phyloP scores from a whole-genome alignment of 2,888 invertebrate species.

The Andrena chrysosceles region DNA sequence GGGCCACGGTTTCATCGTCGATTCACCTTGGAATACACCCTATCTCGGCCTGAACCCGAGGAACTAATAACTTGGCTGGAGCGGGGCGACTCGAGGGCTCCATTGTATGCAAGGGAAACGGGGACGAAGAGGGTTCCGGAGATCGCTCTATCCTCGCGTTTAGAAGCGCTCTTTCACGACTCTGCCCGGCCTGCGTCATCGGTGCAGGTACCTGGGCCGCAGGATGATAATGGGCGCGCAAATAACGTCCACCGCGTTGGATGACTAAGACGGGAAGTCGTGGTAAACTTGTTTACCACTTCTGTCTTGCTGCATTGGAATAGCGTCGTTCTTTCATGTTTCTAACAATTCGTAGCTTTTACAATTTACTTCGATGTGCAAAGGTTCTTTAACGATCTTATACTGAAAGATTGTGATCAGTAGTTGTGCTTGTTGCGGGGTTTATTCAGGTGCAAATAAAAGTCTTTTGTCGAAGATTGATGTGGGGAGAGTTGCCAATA shows the following conservation, averaged over 20 bases:
- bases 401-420: too few species aligned
- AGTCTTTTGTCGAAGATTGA: too few species aligned
- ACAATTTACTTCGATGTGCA: too few species aligned
- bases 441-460: too few species aligned
- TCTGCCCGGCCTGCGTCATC: slow-evolving; percentile 38
- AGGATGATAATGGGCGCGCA: slow-evolving; percentile 43
- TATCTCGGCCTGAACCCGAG: not conserved
- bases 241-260: slow-evolving; percentile 24
- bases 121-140: slow-evolving; percentile 30
- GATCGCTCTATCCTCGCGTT: not conserved
- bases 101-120: slow-evolving; percentile 42
- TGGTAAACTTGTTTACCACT: slow-evolving; percentile 27
- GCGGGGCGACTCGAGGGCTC: slow-evolving; percentile 25
- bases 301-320: not conserved
- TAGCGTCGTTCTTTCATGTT: too few species aligned
- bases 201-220: slow-evolving; percentile 38
- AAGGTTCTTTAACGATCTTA: too few species aligned
- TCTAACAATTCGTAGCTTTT: too few species aligned
- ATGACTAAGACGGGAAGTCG: slow-evolving; percentile 15
- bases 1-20: slow-evolving; percentile 9
- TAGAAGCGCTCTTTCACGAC: slow-evolving; percentile 36
- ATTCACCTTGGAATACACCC: slow-evolving; percentile 25
- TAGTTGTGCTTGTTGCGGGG: too few species aligned
- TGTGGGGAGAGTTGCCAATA: too few species aligned
- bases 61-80: slow-evolving; percentile 44